These are phyloP conservation scores for Lingula anatina DNA, from an alignment of 2,888 invertebrate species.

Conservation along the genomic window DNA sequence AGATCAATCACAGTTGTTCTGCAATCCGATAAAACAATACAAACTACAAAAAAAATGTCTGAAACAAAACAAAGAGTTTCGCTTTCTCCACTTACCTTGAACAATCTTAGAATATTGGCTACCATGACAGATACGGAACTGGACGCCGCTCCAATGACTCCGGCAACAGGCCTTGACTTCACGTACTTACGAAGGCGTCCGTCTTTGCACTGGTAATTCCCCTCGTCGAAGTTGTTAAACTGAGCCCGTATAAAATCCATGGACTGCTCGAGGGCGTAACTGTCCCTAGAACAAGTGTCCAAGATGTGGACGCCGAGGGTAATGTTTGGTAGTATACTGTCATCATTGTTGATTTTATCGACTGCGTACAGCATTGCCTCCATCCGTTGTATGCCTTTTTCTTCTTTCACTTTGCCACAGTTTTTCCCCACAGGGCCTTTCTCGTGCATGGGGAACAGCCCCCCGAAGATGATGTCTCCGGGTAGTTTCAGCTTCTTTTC, in stretches of 20 bases:
- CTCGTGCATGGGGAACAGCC: conserved; percentile 61
- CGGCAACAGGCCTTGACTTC: conserved; percentile 64
- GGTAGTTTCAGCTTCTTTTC: conserved; percentile 27
- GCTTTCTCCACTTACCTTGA: conserved; percentile 65
- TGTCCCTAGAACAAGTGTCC: conserved; percentile 60
- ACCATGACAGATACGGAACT: conserved; percentile 75
- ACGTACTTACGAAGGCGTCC: conserved; percentile 58
- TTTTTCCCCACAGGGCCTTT: conserved; percentile 46
- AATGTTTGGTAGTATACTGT: conserved; percentile 50
- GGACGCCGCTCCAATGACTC: conserved; percentile 73
- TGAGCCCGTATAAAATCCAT: conserved; percentile 60
- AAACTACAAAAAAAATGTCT: too few relatives aligned
- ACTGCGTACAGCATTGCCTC: conserved; percentile 62
- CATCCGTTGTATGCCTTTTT: conserved; percentile 56
- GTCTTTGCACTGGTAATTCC: conserved; percentile 62
- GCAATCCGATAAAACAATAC: neutral
- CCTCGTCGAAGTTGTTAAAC: conserved; percentile 34
- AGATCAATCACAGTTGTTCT: neutral
- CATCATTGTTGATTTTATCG: conserved; percentile 57
- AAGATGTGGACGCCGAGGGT: conserved; percentile 54
- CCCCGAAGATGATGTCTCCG: conserved; percentile 59
- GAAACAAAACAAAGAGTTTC: too few relatives aligned
- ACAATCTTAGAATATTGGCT: conserved; percentile 69
- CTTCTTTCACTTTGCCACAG: conserved; percentile 55
- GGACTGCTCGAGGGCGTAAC: conserved; percentile 60